A percentile compares a stretch with the other conserved stretches of the same genome.
These are phyloP conservation scores for Bombylius major DNA, from an alignment of 2,888 invertebrate genomes.

Conservation along the genomic window DNA sequence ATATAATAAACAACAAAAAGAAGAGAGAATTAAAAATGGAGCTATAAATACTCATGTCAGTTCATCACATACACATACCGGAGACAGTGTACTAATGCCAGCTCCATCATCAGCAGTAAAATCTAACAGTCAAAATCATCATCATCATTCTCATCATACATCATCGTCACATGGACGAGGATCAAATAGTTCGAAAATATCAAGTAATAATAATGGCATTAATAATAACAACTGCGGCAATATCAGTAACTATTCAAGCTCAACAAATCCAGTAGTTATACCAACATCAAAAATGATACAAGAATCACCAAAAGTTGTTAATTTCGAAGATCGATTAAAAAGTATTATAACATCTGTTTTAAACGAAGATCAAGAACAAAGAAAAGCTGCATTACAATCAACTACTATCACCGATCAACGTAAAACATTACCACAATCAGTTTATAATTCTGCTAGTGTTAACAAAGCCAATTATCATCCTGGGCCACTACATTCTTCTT, in stretches of 20 bases:
- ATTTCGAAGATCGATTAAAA: constrained; percentile 81
- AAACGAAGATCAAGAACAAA: constrained; percentile 63
- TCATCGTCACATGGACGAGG: neutral
- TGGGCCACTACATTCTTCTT: neutral
- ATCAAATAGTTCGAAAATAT: neutral
- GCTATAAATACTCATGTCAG: neutral
- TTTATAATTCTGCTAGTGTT: constrained; percentile 2
- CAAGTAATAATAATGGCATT: neutral
- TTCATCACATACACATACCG: neutral
- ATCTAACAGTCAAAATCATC: neutral
- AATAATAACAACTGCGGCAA: neutral
- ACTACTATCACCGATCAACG: constrained; percentile 3
- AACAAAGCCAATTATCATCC: constrained; percentile 11
- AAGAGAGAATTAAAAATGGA: constrained; percentile 9
- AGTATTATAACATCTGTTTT: constrained; percentile 75
- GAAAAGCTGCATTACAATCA: constrained; percentile 27
- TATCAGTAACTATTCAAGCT: neutral
- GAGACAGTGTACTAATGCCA: constrained; percentile 34
- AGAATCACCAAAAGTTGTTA: constrained; percentile 73
- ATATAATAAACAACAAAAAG: constrained; percentile 10
- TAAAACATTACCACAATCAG: constrained; percentile 20
- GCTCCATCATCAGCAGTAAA: constrained; percentile 23
- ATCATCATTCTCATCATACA: neutral
- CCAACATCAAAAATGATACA: constrained; percentile 21
- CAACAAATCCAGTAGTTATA: constrained; percentile 3